phyloP scores from a whole-genome alignment of 2,113 vertebrate species.

The Etheostoma spectabile region DNA sequence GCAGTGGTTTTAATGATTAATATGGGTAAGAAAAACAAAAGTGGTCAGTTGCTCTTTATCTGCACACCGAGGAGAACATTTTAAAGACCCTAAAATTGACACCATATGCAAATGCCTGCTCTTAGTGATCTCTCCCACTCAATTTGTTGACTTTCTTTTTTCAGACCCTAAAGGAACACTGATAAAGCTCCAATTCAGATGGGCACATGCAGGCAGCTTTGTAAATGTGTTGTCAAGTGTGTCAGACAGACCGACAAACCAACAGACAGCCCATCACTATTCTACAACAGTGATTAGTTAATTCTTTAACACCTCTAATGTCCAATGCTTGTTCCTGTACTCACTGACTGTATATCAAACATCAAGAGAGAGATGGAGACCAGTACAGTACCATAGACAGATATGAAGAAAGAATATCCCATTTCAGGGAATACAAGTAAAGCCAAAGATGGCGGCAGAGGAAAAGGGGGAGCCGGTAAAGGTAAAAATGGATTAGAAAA shows the following conservation, averaged over 20 bases:
- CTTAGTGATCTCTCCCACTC: conserved; percentile 12
- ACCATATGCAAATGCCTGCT: conserved; percentile 31
- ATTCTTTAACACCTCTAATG: conserved; percentile 62
- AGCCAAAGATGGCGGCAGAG: not conserved
- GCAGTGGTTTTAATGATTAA: not conserved
- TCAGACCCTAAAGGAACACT: conserved; percentile 24
- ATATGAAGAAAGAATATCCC: not conserved
- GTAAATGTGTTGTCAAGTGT: conserved; percentile 69
- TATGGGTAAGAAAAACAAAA: conserved; percentile 2
- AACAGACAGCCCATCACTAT: conserved; percentile 60
- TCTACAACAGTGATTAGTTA: conserved; percentile 58
- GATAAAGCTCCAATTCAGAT: conserved; percentile 52
- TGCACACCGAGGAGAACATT: not conserved
- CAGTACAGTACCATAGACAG: not conserved
- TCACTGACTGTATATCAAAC: conserved; percentile 50
- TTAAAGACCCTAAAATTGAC: conserved; percentile 16
- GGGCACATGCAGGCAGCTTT: conserved; percentile 55
- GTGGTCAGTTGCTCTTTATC: not conserved
- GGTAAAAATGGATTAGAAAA: not conserved
- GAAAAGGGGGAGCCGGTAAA: not conserved
- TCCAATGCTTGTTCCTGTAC: conserved; percentile 51
- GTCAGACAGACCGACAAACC: conserved; percentile 52
- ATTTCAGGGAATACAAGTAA: not conserved
- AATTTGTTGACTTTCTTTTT: conserved; percentile 33
- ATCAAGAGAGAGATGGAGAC: conserved; percentile 25